Percentiles rank a stretch among this genome's conserved stretches.
phyloP scores from a whole-genome alignment of 1,140 invertebrate genomes.

The Heterodera carotae region DNA sequence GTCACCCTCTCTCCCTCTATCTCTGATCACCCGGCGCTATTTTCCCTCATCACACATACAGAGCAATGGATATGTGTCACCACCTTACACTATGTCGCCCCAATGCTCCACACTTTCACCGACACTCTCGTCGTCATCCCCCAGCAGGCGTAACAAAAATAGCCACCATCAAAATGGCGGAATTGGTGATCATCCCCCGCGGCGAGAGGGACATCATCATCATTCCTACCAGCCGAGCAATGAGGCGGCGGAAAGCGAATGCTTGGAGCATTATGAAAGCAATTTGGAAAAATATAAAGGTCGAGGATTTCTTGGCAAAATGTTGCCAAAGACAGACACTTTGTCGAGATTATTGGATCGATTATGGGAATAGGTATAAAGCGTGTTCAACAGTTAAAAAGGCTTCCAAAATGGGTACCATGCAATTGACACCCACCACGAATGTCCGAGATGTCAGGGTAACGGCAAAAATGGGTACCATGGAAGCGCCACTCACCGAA shows the following conservation, averaged over 20 bases:
- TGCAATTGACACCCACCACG: too few relatives aligned
- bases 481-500: too few relatives aligned
- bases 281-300: conserved; percentile 58
- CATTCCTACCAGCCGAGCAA: background rate
- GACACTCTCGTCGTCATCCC: background rate
- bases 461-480: too few relatives aligned
- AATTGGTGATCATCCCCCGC: background rate
- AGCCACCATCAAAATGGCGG: conserved; percentile 10
- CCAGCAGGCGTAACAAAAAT: background rate
- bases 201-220: background rate
- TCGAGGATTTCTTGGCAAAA: background rate
- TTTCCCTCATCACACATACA: background rate
- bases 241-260: conserved; percentile 48
- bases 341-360: conserved; percentile 15
- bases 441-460: too few relatives aligned
- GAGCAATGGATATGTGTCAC: conserved; percentile 16
- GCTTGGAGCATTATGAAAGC: conserved; percentile 53
- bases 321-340: background rate
- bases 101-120: conserved; percentile 6
- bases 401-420: too few relatives aligned
- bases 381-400: too few relatives aligned
- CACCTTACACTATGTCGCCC: background rate
- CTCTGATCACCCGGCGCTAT: too few relatives aligned
- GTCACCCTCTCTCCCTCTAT: too few relatives aligned
- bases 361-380: too few relatives aligned